Base-by-base conservation (phyloP, 2,797 vertebrate genomes). In the Echiichthys vipera region DNA sequence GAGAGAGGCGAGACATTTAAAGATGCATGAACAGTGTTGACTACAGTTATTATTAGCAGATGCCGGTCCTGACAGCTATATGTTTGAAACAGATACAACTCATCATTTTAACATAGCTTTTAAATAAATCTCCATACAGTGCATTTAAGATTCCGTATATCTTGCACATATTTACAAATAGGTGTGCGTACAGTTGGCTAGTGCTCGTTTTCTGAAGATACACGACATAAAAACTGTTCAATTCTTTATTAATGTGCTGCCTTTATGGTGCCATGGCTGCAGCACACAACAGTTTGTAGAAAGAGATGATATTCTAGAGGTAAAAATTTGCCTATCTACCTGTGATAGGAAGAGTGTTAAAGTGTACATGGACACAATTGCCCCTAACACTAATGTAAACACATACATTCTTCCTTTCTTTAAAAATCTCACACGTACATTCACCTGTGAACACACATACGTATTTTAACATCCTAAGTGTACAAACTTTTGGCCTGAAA, bases 91-190 rank as follows among this genome's bases (percentile, higher is more conserved):
- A 29, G 54, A 79, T 84, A 84, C 61, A 86, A 83, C 40, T 66
- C 62, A 75, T 81, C 79, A 67, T 90, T 82, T 83, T 57, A 84
- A 83, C 84, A 67, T 78, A 84, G 76, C 80, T 85, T 86, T 87
- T 73, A 74, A 89, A 85, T 85, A 74, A 84, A 87, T 84, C 68
- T 85, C 74, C 86, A 75, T 85, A 86, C 78, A 59, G 86, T 90
- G 88, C 82, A 81, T 87, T 86, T 76, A 88, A 91, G 90, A 91
- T 92, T 93, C 88, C 91, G 34, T 64, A 80, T 78, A 87, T 83
- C 80, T 89, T 87, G 87, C 86, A 93, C 85, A 57, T 92, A 93
- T 93, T 90, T 92, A 91, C 91, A 93, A 87, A 87, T 37, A 55
- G 74, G 90, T 92, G 92, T 91, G 90, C 89, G 80, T 91, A 89